A percentile compares a stretch with the other conserved stretches of the same genome.
Conservation (phyloP, 2,113 vertebrate genomes). For the Pachycephala philippinensis region DNA sequence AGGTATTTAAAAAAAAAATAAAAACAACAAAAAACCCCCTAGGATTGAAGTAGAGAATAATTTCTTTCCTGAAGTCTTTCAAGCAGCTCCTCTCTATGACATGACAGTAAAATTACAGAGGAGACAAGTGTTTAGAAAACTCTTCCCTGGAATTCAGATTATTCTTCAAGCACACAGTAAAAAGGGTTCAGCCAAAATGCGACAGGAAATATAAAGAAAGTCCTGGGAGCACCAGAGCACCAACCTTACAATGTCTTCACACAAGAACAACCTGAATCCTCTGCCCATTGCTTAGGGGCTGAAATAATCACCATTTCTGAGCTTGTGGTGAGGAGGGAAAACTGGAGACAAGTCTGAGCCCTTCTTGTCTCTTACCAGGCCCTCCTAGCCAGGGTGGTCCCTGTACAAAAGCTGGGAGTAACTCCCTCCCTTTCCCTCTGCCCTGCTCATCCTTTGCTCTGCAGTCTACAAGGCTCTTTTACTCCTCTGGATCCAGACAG, state of each 20-base stretch:
- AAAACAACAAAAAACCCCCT: neutral
- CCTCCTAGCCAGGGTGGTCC: fast-evolving
- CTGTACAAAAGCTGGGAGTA: fast-evolving
- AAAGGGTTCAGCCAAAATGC: neutral
- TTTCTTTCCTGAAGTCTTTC: conserved; percentile 68
- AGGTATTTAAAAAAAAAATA: neutral
- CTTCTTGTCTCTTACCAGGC: neutral
- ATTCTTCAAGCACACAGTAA: neutral
- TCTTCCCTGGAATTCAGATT: conserved; percentile 53
- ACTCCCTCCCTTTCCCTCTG: neutral
- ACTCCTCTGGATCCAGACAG: neutral
- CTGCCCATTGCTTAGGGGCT: neutral
- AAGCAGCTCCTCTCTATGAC: conserved; percentile 63
- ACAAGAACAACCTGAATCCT: neutral
- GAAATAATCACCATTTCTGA: neutral
- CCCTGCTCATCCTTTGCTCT: neutral
- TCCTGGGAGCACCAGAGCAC: neutral
- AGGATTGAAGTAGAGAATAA: conserved; percentile 66
- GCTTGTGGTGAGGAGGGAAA: neutral
- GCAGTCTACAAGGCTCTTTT: neutral
- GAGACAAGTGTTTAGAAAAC: conserved; percentile 62
- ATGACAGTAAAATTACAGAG: conserved; percentile 75
- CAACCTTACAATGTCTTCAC: neutral
- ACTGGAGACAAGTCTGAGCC: neutral
- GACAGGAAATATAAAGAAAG: neutral